These are phyloP conservation scores for Crocallis elinguaria DNA, from an alignment of 2,888 invertebrate genomes.

Conservation along the genomic window DNA sequence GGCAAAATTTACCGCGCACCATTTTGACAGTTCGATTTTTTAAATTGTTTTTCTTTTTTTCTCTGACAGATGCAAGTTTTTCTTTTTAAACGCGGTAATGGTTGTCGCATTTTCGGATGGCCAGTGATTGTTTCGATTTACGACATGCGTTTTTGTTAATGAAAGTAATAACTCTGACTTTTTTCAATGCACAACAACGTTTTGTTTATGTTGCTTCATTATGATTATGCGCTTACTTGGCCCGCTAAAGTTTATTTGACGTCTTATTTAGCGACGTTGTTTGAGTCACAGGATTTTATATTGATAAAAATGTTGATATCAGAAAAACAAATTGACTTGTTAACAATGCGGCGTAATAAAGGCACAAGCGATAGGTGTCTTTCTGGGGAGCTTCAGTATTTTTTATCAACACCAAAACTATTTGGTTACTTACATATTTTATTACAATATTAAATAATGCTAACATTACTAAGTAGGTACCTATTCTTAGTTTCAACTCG, in stretches of 20 bases:
- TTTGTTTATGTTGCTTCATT: slow-evolving; percentile 29
- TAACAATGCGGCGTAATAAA: background rate
- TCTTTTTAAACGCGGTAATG: slow-evolving; percentile 61
- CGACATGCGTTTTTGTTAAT: slow-evolving; percentile 73
- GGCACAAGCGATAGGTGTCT: too few species aligned
- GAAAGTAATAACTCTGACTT: slow-evolving; percentile 57
- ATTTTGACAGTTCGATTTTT: slow-evolving; percentile 78
- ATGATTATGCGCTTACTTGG: slow-evolving; percentile 27
- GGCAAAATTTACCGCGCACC: slow-evolving; percentile 78
- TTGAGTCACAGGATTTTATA: background rate
- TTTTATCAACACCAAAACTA: too few species aligned
- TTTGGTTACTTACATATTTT: too few species aligned
- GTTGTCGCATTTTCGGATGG: slow-evolving; percentile 67
- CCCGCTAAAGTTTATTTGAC: slow-evolving; percentile 33
- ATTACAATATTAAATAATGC: too few species aligned
- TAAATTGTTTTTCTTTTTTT: slow-evolving; percentile 56
- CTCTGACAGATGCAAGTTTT: slow-evolving; percentile 51
- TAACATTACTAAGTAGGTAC: too few species aligned
- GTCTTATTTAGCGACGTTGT: slow-evolving; percentile 25
- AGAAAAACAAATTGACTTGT: background rate
- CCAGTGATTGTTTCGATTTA: slow-evolving; percentile 73
- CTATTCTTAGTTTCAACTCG: background rate
- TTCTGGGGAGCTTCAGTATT: too few species aligned
- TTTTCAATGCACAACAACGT: slow-evolving; percentile 23
- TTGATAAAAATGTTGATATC: background rate